phyloP scores from a whole-genome alignment of 1,140 invertebrate species.

The Lasaia peninsularis region DNA sequence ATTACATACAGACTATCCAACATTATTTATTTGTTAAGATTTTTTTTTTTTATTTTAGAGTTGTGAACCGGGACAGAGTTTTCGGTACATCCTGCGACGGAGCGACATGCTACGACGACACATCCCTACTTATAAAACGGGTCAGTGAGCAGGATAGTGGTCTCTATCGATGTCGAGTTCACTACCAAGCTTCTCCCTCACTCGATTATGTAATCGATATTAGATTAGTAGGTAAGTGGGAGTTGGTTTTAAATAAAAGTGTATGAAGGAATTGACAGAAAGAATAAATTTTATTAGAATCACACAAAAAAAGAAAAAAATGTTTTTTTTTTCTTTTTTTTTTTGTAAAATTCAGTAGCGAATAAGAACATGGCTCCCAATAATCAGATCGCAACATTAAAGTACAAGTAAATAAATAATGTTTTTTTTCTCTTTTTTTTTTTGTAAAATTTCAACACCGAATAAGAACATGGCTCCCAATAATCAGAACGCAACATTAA shows the following conservation, averaged over 20 bases:
- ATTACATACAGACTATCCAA: too few relatives aligned
- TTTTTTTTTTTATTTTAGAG: slow-evolving; percentile 27
- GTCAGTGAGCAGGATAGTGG: slow-evolving; percentile 46
- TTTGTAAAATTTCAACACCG: too few relatives aligned
- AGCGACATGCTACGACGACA: slow-evolving; percentile 48
- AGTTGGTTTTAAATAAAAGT: not conserved
- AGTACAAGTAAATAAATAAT: too few relatives aligned
- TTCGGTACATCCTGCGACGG: slow-evolving; percentile 42
- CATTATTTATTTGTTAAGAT: not conserved
- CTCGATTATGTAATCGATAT: slow-evolving; percentile 59
- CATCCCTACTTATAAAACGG: slow-evolving; percentile 48
- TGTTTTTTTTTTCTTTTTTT: too few relatives aligned
- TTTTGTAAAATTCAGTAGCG: too few relatives aligned
- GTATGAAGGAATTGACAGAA: not conserved
- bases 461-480: too few relatives aligned
- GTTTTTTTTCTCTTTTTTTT: too few relatives aligned
- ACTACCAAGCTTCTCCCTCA: slow-evolving; percentile 59
- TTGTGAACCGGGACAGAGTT: slow-evolving; percentile 34
- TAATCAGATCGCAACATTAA: too few relatives aligned
- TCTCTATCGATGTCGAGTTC: slow-evolving; percentile 55
- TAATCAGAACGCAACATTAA: too few relatives aligned
- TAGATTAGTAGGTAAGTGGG: slow-evolving; percentile 52
- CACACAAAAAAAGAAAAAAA: too few relatives aligned
- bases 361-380: too few relatives aligned
- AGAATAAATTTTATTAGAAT: not conserved